A percentile compares a stretch with the other conserved stretches of the same genome.
Evolutionary conservation across 2,888 invertebrate species (phyloP).

Genomic region (Halictus quadricinctus): DNA sequence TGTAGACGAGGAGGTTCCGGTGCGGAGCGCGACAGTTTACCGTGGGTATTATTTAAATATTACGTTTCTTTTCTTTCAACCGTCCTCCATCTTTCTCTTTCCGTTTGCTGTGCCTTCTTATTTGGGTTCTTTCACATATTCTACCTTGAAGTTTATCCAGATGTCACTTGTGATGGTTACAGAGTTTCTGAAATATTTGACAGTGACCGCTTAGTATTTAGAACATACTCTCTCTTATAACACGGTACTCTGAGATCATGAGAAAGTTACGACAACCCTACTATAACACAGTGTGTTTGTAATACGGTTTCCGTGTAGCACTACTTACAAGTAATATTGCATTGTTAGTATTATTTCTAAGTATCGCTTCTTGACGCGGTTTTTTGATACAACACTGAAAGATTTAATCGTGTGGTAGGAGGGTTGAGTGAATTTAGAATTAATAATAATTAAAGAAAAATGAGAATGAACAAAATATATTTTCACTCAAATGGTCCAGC

Average conservation of each 20-base stretch:
- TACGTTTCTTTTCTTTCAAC: constrained; percentile 18
- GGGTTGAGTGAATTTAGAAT: background rate
- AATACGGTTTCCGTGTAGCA: background rate
- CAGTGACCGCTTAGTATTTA: background rate
- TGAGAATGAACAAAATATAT: background rate
- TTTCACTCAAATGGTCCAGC: background rate
- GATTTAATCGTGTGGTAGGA: background rate
- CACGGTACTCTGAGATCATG: too few relatives aligned
- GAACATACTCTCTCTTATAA: background rate
- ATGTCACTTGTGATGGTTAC: background rate
- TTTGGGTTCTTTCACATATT: background rate
- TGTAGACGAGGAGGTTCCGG: constrained; percentile 77
- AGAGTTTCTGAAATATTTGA: background rate
- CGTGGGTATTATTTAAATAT: constrained; percentile 74
- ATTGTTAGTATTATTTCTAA: background rate
- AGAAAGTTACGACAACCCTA: background rate
- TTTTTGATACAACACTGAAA: background rate
- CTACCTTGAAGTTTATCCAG: background rate
- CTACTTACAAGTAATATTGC: background rate
- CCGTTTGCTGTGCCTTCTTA: background rate
- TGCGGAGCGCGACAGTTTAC: constrained; percentile 80
- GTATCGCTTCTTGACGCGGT: background rate
- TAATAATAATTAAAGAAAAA: background rate
- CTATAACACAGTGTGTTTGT: background rate
- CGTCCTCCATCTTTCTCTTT: background rate